phyloP scores from a whole-genome alignment of 2,888 invertebrate species.

The Zygogramma bicolorata region DNA sequence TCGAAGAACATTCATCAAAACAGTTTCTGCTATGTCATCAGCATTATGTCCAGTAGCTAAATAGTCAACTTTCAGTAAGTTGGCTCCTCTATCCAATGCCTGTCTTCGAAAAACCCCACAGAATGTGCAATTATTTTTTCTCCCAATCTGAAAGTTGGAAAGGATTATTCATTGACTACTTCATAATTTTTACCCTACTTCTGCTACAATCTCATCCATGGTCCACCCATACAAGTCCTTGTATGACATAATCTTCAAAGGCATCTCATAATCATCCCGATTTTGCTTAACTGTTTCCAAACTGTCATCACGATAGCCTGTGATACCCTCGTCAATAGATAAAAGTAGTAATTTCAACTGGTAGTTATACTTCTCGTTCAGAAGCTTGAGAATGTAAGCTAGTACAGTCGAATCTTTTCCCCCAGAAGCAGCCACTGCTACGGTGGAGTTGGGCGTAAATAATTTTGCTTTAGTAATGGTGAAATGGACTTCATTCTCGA shows the following conservation, averaged over 20 bases:
- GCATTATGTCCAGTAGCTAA: conserved; percentile 98
- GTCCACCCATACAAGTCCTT: conserved; percentile 99
- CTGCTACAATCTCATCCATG: conserved; percentile 96
- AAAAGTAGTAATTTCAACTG: conserved; percentile 89
- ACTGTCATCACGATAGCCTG: conserved; percentile 95
- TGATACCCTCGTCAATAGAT: conserved; percentile 99
- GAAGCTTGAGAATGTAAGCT: conserved; percentile 90
- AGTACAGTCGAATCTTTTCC: conserved; percentile 98
- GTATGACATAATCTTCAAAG: conserved; percentile 95
- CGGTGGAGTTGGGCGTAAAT: conserved; percentile 85
- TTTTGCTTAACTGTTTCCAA: conserved; percentile 96
- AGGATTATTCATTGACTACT: neutral
- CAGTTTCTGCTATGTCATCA: conserved; percentile 98
- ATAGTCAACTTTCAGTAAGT: conserved; percentile 87
- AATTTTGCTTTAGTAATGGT: conserved; percentile 86
- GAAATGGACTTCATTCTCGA: conserved; percentile 95
- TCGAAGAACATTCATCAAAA: conserved; percentile 96
- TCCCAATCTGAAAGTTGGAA: conserved; percentile 71
- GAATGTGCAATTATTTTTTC: conserved; percentile 97
- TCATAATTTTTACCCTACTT: conserved; percentile 66
- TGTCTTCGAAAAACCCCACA: conserved; percentile 96
- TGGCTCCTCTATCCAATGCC: conserved; percentile 95
- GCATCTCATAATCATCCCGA: conserved; percentile 91
- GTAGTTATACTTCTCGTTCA: conserved; percentile 93
- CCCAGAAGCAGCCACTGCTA: conserved; percentile 94